Evolutionary conservation across 2,113 vertebrate species (phyloP).

Genomic region (Eurypyga helias): DNA sequence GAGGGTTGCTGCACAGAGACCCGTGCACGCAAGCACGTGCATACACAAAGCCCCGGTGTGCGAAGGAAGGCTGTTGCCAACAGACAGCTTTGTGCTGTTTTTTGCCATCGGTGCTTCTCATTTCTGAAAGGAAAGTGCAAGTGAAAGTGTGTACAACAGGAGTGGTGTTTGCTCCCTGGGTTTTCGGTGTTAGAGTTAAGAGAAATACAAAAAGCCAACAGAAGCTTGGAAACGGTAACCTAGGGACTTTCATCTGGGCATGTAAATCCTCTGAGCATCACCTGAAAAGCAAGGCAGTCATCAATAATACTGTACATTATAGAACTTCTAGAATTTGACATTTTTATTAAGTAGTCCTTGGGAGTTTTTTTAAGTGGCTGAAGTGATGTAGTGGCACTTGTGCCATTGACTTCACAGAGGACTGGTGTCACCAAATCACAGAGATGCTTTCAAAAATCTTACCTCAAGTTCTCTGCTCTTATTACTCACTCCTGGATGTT

Average conservation of each 20-base stretch:
- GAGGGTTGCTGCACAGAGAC: neutral
- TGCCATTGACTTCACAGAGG: neutral
- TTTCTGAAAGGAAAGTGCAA: neutral
- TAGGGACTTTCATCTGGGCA: neutral
- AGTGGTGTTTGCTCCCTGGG: neutral
- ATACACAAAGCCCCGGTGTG: accelerated
- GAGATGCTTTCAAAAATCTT: neutral
- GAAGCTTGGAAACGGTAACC: neutral
- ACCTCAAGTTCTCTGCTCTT: neutral
- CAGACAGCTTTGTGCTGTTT: neutral
- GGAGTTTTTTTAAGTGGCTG: neutral
- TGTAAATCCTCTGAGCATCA: neutral
- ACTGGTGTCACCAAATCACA: accelerated
- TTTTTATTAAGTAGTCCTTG: neutral
- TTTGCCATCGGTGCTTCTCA: neutral
- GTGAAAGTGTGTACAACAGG: neutral
- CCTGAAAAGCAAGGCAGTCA: neutral
- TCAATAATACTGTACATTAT: neutral
- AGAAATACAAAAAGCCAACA: neutral
- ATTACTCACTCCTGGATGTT: neutral
- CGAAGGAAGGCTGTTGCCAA: neutral
- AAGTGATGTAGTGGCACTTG: neutral
- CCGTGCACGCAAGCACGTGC: accelerated
- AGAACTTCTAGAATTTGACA: neutral
- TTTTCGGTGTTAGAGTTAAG: neutral